These are phyloP conservation scores for Hypselothyrea guttata DNA, from an alignment of 2,888 invertebrate genomes.

Conservation along the genomic window DNA sequence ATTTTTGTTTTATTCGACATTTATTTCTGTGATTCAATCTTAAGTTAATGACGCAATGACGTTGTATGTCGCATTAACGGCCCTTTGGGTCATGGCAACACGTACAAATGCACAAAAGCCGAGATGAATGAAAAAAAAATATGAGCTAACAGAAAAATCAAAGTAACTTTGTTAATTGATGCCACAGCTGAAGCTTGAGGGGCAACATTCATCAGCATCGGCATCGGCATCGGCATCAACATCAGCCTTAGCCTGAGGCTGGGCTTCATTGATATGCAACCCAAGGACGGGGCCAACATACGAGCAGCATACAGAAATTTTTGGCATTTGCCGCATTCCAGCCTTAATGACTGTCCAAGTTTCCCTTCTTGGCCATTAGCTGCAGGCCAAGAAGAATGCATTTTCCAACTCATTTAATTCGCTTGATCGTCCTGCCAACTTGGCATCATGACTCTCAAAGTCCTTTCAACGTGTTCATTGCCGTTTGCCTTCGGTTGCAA, in stretches of 20 bases:
- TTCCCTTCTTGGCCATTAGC: constrained; percentile 43
- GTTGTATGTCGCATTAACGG: constrained; percentile 1
- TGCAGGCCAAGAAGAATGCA: constrained; percentile 43
- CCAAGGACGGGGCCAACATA: constrained; percentile 28
- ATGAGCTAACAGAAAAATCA: not conserved
- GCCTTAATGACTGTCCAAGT: constrained; percentile 36
- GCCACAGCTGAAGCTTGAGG: constrained; percentile 12
- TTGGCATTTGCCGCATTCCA: constrained; percentile 9
- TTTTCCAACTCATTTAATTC: constrained; percentile 60
- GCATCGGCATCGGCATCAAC: constrained; percentile 21
- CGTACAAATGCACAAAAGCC: not conserved
- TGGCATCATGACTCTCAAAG: constrained; percentile 22
- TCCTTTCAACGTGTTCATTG: not conserved
- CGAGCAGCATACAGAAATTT: constrained; percentile 1
- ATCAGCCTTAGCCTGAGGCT: constrained; percentile 24
- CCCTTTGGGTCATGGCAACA: constrained; percentile 55
- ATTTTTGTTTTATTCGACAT: too few relatives aligned
- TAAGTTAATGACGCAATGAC: constrained; percentile 27
- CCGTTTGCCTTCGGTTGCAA: not conserved
- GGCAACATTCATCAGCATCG: constrained; percentile 31
- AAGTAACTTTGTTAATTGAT: constrained; percentile 43
- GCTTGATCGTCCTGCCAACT: constrained; percentile 38
- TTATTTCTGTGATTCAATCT: not conserved
- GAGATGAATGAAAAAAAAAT: not conserved
- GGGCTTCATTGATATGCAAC: constrained; percentile 13